Percentiles rank a stretch among this genome's conserved stretches.
These are phyloP conservation scores for Brachypteracias leptosomus DNA, from an alignment of 2,113 vertebrate genomes.

Conservation along the genomic window DNA sequence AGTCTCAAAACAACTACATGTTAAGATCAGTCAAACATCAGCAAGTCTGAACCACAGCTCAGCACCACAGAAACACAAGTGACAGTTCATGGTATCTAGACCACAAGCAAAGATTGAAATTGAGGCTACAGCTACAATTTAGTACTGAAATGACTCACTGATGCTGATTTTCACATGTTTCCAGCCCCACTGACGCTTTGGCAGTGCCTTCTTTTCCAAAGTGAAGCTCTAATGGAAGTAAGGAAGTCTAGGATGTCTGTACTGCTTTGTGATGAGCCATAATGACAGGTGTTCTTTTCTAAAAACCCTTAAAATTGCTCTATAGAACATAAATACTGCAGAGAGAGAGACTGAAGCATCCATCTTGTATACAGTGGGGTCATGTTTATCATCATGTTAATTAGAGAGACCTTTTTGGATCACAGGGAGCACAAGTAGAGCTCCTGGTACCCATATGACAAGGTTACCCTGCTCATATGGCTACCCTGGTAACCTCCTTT, in stretches of 20 bases:
- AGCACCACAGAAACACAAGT: background rate
- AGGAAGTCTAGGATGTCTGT: background rate
- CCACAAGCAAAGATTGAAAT: background rate
- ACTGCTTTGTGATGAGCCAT: background rate
- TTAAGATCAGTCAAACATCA: background rate
- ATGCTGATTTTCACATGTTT: background rate
- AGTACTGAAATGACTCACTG: background rate
- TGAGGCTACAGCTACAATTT: background rate
- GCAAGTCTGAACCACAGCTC: background rate
- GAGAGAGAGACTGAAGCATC: background rate
- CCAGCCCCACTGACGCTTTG: background rate
- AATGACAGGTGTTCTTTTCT: background rate
- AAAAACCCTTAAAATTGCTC: background rate
- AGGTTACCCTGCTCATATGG: background rate
- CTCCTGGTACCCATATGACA: fast-evolving
- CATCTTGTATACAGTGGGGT: fast-evolving
- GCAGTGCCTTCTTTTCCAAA: background rate
- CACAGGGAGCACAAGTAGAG: background rate
- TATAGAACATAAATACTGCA: background rate
- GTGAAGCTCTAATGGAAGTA: background rate
- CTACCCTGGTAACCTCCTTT: too few species aligned
- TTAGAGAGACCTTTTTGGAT: background rate
- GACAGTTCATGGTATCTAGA: background rate
- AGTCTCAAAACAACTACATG: background rate
- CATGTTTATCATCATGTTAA: background rate